Evolutionary conservation across 2,113 vertebrate genomes (phyloP).

Genomic region (Oreochromis spilurus): DNA sequence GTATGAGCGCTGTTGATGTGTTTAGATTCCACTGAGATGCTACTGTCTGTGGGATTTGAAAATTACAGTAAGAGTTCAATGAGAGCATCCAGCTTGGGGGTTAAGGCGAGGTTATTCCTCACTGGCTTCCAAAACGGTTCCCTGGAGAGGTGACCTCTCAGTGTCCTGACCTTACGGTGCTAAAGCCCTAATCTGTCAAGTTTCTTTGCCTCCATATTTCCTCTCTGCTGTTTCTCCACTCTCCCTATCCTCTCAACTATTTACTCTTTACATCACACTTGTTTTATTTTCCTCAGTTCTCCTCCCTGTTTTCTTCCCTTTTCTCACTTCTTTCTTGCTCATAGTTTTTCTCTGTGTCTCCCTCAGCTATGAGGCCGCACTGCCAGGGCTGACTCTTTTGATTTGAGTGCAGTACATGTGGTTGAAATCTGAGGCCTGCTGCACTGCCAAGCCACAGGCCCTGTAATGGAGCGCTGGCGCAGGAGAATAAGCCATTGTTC

Average conservation of each 20-base stretch:
- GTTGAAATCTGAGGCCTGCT: constrained; percentile 88
- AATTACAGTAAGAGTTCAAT: constrained; percentile 23
- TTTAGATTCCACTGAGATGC: constrained; percentile 34
- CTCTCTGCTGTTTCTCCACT: background rate
- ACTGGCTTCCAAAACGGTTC: constrained; percentile 25
- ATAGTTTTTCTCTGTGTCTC: constrained; percentile 34
- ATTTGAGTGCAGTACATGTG: constrained; percentile 91
- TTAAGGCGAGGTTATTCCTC: constrained; percentile 45
- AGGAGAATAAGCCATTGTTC: constrained; percentile 89
- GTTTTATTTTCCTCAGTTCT: constrained; percentile 30
- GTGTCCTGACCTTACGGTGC: constrained; percentile 24
- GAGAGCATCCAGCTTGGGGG: constrained; percentile 18
- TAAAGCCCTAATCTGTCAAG: constrained; percentile 26
- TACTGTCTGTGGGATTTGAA: constrained; percentile 49
- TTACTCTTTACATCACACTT: constrained; percentile 47
- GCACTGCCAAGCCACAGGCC: constrained; percentile 87
- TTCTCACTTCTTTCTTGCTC: background rate
- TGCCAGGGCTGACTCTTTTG: constrained; percentile 86
- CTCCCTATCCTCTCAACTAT: background rate
- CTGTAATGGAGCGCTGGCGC: constrained; percentile 80
- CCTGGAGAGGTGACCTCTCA: constrained; percentile 17
- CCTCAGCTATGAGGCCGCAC: constrained; percentile 77
- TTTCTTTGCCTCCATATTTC: constrained; percentile 1
- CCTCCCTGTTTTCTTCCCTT: constrained; percentile 11
- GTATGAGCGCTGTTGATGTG: background rate